These are phyloP conservation scores for Heliconius ismenius DNA, from an alignment of 2,888 invertebrate genomes.

Conservation along the genomic window DNA sequence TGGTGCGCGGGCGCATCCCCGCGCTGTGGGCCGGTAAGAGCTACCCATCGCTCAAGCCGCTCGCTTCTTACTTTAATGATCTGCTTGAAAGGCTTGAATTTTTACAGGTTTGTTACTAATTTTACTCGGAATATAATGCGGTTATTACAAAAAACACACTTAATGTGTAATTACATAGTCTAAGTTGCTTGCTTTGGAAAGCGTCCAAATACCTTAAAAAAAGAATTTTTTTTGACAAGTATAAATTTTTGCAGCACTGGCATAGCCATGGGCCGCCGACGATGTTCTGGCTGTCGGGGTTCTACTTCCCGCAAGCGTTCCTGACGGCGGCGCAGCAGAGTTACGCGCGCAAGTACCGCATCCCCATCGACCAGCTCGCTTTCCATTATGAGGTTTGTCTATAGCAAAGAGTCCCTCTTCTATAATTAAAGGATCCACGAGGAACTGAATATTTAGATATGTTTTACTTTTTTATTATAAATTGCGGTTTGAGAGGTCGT, in stretches of 20 bases:
- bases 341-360: slow-evolving; percentile 93
- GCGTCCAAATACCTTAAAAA: too few relatives aligned
- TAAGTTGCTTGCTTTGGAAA: too few relatives aligned
- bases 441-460: too few relatives aligned
- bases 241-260: slow-evolving; percentile 84
- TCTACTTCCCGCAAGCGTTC: slow-evolving; percentile 97
- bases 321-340: slow-evolving; percentile 96
- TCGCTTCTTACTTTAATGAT: slow-evolving; percentile 93
- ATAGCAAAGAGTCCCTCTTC: neutral
- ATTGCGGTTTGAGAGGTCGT: too few relatives aligned
- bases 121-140: neutral
- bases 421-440: too few relatives aligned
- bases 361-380: slow-evolving; percentile 93
- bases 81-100: slow-evolving; percentile 92
- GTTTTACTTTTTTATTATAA: too few relatives aligned
- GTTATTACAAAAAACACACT: too few relatives aligned
- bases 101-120: slow-evolving; percentile 84
- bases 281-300: slow-evolving; percentile 95
- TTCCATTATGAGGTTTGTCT: slow-evolving; percentile 88
- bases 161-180: too few relatives aligned
- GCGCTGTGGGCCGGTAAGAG: slow-evolving; percentile 91
- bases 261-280: slow-evolving; percentile 89
- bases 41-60: slow-evolving; percentile 95
- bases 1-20: slow-evolving; percentile 92
- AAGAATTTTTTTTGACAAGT: too few relatives aligned